phyloP scores from a whole-genome alignment of 92 coral and sea anemone species.

The Blastomussa wellsi region DNA sequence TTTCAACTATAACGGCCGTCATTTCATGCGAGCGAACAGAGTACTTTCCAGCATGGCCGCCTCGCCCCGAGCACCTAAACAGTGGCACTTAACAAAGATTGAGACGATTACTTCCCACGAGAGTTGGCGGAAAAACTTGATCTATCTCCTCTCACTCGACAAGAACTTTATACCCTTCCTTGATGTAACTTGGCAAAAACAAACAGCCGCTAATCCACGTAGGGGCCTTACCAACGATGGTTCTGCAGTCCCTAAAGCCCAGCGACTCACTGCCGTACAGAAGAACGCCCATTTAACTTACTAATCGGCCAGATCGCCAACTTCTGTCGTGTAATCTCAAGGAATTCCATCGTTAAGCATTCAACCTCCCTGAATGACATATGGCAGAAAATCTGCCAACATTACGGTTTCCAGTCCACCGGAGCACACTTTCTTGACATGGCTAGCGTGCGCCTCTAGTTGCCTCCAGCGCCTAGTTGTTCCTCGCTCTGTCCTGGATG shows the following conservation, averaged over 20 bases:
- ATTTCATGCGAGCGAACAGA: neutral
- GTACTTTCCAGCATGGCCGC: constrained; percentile 28
- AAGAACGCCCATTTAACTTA: constrained; percentile 28
- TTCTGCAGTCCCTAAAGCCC: constrained; percentile 21
- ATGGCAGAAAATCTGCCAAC: too few relatives aligned
- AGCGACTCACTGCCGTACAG: constrained; percentile 39
- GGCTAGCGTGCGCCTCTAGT: constrained; percentile 30
- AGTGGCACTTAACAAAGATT: constrained; percentile 37
- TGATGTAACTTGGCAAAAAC: constrained; percentile 31
- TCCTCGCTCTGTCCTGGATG: too few relatives aligned
- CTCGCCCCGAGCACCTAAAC: constrained; percentile 17
- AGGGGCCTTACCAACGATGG: constrained; percentile 39
- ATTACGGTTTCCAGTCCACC: too few relatives aligned
- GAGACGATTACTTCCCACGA: constrained; percentile 43
- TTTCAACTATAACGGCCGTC: too few relatives aligned
- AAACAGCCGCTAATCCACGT: constrained; percentile 16
- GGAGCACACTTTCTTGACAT: too few relatives aligned
- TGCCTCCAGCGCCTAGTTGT: too few relatives aligned
- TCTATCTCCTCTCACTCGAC: constrained; percentile 41
- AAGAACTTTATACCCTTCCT: constrained; percentile 39
- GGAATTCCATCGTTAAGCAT: too few relatives aligned
- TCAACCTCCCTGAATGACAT: too few relatives aligned
- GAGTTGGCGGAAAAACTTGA: constrained; percentile 32
- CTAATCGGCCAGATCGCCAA: constrained; percentile 38
- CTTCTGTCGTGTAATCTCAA: constrained; percentile 29